phyloP scores from a whole-genome alignment of 92 coral and sea anemone species.

The Hydrozoanthus gracilis region DNA sequence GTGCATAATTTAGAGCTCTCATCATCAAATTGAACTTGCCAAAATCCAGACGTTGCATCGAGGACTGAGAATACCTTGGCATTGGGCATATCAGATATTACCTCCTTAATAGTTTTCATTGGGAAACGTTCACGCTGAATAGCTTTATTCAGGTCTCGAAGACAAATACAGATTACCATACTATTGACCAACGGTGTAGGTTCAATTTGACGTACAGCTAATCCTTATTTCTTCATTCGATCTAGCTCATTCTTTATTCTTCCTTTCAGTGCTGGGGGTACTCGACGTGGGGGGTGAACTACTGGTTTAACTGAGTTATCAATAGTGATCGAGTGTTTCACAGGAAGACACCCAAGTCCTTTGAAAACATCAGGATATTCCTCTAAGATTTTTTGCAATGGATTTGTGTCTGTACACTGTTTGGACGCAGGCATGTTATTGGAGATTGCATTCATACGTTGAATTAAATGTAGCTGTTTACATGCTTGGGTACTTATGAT shows the following conservation, averaged over 20 bases:
- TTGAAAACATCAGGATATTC: slow-evolving; percentile 22
- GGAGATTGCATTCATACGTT: slow-evolving; percentile 27
- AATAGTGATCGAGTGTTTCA: slow-evolving; percentile 26
- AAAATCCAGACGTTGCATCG: slow-evolving; percentile 19
- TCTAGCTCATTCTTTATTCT: slow-evolving; percentile 28
- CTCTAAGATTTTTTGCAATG: slow-evolving; percentile 6
- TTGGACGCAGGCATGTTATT: background rate
- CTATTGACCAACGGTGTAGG: slow-evolving; percentile 36
- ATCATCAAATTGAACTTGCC: slow-evolving; percentile 44
- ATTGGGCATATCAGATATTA: background rate
- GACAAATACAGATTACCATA: slow-evolving; percentile 29
- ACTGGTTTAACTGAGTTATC: slow-evolving; percentile 28
- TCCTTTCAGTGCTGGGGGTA: slow-evolving; percentile 24
- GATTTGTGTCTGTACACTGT: background rate
- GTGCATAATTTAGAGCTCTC: slow-evolving; percentile 34
- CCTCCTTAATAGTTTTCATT: slow-evolving; percentile 5
- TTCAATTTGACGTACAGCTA: slow-evolving; percentile 12
- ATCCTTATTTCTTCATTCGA: slow-evolving; percentile 16
- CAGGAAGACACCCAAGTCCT: slow-evolving; percentile 41
- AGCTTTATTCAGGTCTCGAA: background rate
- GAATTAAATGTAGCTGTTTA: slow-evolving; percentile 45
- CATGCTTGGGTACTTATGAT: slow-evolving; percentile 55
- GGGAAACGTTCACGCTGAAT: background rate
- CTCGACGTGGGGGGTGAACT: slow-evolving; percentile 33
- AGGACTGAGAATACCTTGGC: slow-evolving; percentile 20